Evolutionary conservation across 2,113 vertebrate genomes (phyloP).

Genomic region (Entelurus aequoreus): DNA sequence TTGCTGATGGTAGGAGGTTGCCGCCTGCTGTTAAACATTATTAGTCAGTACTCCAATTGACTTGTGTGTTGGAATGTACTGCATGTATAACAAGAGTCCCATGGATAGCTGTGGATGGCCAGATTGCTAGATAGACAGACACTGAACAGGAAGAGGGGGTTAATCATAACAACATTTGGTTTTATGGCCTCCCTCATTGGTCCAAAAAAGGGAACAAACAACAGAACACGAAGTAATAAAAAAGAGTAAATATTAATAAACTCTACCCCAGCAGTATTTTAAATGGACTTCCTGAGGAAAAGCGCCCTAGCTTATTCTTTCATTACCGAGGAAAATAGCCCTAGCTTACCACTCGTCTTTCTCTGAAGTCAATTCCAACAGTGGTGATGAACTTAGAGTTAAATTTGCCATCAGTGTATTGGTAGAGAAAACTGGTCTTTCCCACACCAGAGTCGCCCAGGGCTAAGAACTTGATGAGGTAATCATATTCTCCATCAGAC

Average conservation of each 20-base stretch:
- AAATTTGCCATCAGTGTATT: conserved; percentile 95
- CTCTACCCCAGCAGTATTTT: too few relatives aligned
- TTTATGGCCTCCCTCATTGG: not conserved
- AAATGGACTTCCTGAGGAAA: too few relatives aligned
- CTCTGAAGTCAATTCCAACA: conserved; percentile 97
- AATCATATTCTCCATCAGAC: conserved; percentile 99
- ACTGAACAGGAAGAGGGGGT: not conserved
- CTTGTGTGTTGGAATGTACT: not conserved
- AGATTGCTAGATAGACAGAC: not conserved
- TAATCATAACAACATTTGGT: not conserved
- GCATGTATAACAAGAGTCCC: not conserved
- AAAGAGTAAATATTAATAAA: not conserved
- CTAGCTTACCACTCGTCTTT: conserved; percentile 91
- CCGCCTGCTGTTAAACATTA: conserved; percentile 24
- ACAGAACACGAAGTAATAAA: conserved; percentile 1
- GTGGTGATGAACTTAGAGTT: conserved; percentile 98
- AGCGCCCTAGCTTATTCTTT: too few relatives aligned
- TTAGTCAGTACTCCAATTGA: conserved; percentile 29
- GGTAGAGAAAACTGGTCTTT: conserved; percentile 95
- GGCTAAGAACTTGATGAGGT: conserved; percentile 98
- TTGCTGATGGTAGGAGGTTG: conserved; percentile 57
- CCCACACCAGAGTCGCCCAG: conserved; percentile 96
- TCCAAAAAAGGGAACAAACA: not conserved
- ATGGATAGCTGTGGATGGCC: not conserved
- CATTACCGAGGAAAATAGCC: not conserved